Conservation (phyloP, 2,113 vertebrate genomes). For the Sylvia atricapilla region DNA sequence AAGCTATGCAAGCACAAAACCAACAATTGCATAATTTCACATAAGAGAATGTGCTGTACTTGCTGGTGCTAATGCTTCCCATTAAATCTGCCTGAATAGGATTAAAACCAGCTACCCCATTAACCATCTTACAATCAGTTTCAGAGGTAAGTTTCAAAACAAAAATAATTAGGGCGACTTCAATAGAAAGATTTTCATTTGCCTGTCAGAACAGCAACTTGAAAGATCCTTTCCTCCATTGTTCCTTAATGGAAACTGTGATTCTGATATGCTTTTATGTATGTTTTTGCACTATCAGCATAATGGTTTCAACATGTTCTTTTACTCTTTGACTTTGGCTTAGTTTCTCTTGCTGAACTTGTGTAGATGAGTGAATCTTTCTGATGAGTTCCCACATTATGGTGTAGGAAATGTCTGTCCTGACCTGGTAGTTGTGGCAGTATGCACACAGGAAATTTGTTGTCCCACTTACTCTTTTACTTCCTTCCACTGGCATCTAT, state of each 20-base stretch:
- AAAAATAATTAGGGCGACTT: neutral
- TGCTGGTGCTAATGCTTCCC: slow-evolving; percentile 38
- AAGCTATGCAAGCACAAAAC: neutral
- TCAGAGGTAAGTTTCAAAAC: neutral
- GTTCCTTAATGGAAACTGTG: neutral
- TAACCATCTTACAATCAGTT: slow-evolving; percentile 21
- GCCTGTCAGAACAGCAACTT: neutral
- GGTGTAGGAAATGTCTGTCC: neutral
- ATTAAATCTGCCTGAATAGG: slow-evolving; percentile 48
- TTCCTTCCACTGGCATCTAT: neutral
- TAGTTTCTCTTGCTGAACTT: neutral
- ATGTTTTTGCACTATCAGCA: neutral
- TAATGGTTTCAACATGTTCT: neutral
- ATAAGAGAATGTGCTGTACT: neutral
- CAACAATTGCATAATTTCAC: neutral
- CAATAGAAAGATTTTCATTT: neutral
- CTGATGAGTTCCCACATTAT: neutral
- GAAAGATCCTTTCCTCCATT: neutral
- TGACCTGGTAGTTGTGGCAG: neutral
- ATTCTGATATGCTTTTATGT: neutral
- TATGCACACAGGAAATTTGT: neutral
- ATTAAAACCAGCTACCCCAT: neutral
- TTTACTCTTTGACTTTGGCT: neutral
- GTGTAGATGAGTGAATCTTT: neutral
- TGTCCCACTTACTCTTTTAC: neutral